phyloP scores from a whole-genome alignment of 30 jellyfish, hydroid and myxozoan genomes.

The Pseudorhiza aurosa region DNA sequence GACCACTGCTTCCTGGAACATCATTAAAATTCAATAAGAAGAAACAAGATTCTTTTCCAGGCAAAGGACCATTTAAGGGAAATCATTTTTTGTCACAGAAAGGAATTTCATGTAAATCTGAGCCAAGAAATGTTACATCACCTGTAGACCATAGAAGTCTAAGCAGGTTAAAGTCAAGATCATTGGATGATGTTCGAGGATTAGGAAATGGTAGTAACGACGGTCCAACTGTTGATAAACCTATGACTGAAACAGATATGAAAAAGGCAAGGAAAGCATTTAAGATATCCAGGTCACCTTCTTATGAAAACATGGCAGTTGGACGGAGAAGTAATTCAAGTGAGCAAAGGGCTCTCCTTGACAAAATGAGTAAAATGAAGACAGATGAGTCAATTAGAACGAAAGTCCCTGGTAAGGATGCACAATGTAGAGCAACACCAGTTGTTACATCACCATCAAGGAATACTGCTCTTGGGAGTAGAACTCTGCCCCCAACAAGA shows the following conservation, averaged over 20 bases:
- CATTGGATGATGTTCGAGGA: constrained; percentile 52
- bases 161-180: constrained; percentile 50
- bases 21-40: constrained; percentile 3
- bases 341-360: constrained; percentile 51
- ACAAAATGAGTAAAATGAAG: constrained; percentile 46
- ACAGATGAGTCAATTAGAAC: constrained; percentile 23
- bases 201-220: background rate
- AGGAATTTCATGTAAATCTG: background rate
- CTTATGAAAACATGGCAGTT: constrained; percentile 49
- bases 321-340: background rate
- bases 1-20: constrained; percentile 55
- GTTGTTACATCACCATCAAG: too few relatives aligned
- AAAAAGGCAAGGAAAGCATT: constrained; percentile 55
- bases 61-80: constrained; percentile 65
- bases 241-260: constrained; percentile 18
- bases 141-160: constrained; percentile 9
- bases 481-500: too few relatives aligned
- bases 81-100: constrained; percentile 13
- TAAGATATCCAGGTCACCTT: constrained; percentile 74
- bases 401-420: background rate
- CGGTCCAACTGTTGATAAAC: constrained; percentile 9
- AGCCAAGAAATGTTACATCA: background rate
- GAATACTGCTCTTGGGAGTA: too few relatives aligned
- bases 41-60: constrained; percentile 14
- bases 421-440: background rate